These are phyloP conservation scores for Stenolophus ochropezus DNA, from an alignment of 2,888 invertebrate genomes.

Conservation along the genomic window DNA sequence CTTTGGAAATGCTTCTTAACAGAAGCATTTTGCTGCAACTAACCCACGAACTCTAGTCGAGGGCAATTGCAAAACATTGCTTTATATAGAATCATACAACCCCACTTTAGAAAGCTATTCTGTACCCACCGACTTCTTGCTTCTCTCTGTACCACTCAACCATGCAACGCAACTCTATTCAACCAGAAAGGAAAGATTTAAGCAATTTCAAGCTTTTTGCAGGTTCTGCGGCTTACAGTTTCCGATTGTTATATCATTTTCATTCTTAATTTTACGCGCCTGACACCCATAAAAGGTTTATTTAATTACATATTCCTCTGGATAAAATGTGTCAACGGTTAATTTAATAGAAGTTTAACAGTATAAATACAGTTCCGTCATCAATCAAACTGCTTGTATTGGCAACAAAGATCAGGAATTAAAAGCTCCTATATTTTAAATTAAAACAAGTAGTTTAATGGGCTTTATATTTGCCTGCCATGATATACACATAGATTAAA, in stretches of 20 bases:
- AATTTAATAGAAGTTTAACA: background rate
- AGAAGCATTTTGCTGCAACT: constrained; percentile 40
- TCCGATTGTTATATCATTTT: constrained; percentile 6
- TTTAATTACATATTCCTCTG: background rate
- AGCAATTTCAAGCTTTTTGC: constrained; percentile 47
- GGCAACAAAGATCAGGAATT: no score
- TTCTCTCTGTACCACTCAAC: constrained; percentile 66
- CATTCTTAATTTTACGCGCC: background rate
- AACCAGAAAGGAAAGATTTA: constrained; percentile 63
- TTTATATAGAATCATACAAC: constrained; percentile 67
- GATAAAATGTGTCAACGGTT: background rate
- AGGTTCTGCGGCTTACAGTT: background rate
- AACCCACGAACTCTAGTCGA: constrained; percentile 35
- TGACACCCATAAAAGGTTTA: background rate
- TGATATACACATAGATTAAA: no score
- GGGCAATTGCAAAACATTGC: constrained; percentile 64
- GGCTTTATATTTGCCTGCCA: no score
- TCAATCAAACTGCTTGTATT: no score
- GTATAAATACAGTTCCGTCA: background rate
- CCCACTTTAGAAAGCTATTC: constrained; percentile 67
- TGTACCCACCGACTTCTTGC: constrained; percentile 65
- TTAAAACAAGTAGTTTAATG: no score
- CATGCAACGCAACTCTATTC: background rate
- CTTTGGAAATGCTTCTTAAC: constrained; percentile 39
- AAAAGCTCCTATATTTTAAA: no score